phyloP scores from a whole-genome alignment of 2,113 vertebrate genomes.

The Globicephala melas region DNA sequence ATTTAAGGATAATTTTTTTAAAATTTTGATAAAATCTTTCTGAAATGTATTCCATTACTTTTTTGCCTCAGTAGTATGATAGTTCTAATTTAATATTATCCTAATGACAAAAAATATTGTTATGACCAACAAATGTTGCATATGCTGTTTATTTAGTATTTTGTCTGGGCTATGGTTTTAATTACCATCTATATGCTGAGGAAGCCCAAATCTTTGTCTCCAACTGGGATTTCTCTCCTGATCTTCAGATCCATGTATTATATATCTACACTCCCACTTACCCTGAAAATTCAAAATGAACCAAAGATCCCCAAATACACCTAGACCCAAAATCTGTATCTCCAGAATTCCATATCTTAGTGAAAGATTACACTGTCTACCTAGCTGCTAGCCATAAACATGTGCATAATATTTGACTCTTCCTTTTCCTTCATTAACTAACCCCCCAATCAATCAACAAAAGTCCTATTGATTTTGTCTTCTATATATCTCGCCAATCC shows the following conservation, averaged over 20 bases:
- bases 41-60: conserved; percentile 23
- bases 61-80: background rate
- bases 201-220: conserved; percentile 20
- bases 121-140: background rate
- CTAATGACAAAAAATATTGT: background rate
- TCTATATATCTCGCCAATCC: background rate
- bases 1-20: background rate
- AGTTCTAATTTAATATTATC: background rate
- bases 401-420: background rate
- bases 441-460: background rate
- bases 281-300: background rate
- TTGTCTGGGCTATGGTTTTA: background rate
- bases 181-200: background rate
- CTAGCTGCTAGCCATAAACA: background rate
- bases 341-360: background rate
- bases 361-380: background rate
- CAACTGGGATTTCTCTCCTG: background rate
- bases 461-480: background rate
- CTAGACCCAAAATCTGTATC: background rate
- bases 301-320: background rate
- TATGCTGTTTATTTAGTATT: conserved; percentile 8
- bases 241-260: background rate
- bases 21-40: background rate
- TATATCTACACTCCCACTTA: background rate
- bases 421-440: background rate